Evolutionary conservation across 2,888 invertebrate species (phyloP).

Genomic region (Heliconius aoede): DNA sequence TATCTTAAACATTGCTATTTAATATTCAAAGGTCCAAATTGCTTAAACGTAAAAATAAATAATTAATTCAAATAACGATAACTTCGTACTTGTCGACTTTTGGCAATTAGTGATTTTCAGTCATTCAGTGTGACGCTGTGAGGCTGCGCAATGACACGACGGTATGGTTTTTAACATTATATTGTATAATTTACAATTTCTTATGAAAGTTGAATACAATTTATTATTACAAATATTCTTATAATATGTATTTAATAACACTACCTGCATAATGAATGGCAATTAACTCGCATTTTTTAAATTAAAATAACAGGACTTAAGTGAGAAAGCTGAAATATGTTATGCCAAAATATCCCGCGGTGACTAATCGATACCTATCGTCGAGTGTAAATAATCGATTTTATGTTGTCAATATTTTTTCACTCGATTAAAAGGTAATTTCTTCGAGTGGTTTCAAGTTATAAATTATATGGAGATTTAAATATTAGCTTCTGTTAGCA

Average conservation of each 20-base stretch:
- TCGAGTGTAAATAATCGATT: conserved; percentile 48
- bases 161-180: not conserved
- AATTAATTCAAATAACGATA: too few species aligned
- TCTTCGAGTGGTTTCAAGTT: conserved; percentile 19
- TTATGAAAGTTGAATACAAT: not conserved
- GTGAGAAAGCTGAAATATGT: conserved; percentile 41
- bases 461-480: conserved; percentile 12
- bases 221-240: conserved; percentile 9
- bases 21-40: too few species aligned
- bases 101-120: too few species aligned
- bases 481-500: conserved; percentile 27
- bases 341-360: conserved; percentile 47
- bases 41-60: too few species aligned
- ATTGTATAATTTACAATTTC: not conserved
- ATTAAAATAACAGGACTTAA: conserved; percentile 42
- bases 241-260: conserved; percentile 8
- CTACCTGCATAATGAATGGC: conserved; percentile 8
- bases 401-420: conserved; percentile 43
- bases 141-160: not conserved
- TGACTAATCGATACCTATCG: conserved; percentile 48
- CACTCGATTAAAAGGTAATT: conserved; percentile 35
- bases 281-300: conserved; percentile 30
- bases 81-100: too few species aligned
- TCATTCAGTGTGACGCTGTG: too few species aligned
- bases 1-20: too few species aligned